Evolutionary conservation across 2,888 invertebrate genomes (phyloP).

Genomic region (Synergus itoensis): DNA sequence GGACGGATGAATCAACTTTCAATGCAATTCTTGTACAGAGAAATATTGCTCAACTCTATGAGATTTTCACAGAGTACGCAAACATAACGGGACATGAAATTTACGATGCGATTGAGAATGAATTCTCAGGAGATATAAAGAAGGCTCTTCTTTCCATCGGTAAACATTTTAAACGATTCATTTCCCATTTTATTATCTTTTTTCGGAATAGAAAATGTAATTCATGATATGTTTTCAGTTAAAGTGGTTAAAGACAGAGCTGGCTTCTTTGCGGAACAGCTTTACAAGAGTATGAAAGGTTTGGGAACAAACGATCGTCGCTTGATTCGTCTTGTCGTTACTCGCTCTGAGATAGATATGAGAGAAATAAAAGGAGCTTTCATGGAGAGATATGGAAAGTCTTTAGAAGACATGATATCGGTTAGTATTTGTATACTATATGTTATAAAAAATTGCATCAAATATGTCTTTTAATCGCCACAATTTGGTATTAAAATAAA

Average conservation of each 20-base stretch:
- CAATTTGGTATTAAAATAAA: conserved; percentile 44
- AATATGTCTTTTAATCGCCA: not conserved
- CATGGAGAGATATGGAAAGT: conserved; percentile 86
- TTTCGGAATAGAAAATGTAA: not conserved
- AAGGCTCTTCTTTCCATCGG: conserved; percentile 89
- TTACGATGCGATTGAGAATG: conserved; percentile 88
- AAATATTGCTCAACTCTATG: conserved; percentile 83
- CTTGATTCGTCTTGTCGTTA: conserved; percentile 91
- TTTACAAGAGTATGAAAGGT: conserved; percentile 94
- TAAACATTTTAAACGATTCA: conserved; percentile 63
- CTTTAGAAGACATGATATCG: conserved; percentile 89
- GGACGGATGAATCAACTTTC: conserved; percentile 93
- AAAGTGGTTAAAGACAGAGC: conserved; percentile 89
- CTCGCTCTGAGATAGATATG: conserved; percentile 91
- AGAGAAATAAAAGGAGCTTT: conserved; percentile 91
- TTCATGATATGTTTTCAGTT: conserved; percentile 77
- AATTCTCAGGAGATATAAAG: conserved; percentile 91
- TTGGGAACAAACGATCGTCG: conserved; percentile 93
- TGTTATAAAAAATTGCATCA: conserved; percentile 53
- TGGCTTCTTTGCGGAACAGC: conserved; percentile 90
- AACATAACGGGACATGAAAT: conserved; percentile 88
- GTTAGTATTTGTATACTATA: conserved; percentile 78
- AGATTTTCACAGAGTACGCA: conserved; percentile 85
- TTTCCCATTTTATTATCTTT: not conserved
- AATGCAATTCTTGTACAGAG: conserved; percentile 91